Evolutionary conservation across 1,140 invertebrate species (phyloP).

Genomic region (Ylistrum balloti): DNA sequence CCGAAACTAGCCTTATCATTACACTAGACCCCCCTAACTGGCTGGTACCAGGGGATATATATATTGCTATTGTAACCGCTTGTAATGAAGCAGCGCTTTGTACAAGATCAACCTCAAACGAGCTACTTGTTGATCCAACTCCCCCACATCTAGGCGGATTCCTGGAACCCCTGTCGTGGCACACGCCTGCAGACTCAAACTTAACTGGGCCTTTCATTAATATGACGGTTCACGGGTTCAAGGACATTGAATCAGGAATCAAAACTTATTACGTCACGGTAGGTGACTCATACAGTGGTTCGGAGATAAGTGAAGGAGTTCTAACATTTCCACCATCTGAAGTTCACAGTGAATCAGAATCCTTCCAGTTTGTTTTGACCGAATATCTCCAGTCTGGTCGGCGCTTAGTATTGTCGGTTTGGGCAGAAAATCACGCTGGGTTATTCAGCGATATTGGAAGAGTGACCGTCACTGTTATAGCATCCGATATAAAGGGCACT

Average conservation of each 20-base stretch:
- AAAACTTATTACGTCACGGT: conserved; percentile 42
- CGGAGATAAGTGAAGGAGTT: conserved; percentile 44
- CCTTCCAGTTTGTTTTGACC: background rate
- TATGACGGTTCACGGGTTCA: conserved; percentile 52
- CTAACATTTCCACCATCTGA: background rate
- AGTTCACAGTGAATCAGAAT: background rate
- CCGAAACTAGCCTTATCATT: background rate
- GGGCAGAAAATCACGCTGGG: conserved; percentile 53
- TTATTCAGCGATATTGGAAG: conserved; percentile 24
- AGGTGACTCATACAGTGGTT: conserved; percentile 41
- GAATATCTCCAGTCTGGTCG: background rate
- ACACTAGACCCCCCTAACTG: background rate
- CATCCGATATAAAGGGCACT: background rate
- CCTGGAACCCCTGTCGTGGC: conserved; percentile 42
- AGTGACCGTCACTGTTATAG: conserved; percentile 44
- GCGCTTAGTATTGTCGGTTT: conserved; percentile 46
- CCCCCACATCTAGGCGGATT: conserved; percentile 60
- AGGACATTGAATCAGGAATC: conserved; percentile 52
- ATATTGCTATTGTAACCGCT: conserved; percentile 45
- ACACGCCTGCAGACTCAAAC: background rate
- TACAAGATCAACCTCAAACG: background rate
- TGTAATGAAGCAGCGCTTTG: conserved; percentile 57
- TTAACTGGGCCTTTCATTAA: background rate
- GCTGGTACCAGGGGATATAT: conserved; percentile 31
- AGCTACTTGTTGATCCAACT: conserved; percentile 51